Base-by-base conservation (phyloP, 1,140 invertebrate genomes). In the Chlorops oryzae region DNA sequence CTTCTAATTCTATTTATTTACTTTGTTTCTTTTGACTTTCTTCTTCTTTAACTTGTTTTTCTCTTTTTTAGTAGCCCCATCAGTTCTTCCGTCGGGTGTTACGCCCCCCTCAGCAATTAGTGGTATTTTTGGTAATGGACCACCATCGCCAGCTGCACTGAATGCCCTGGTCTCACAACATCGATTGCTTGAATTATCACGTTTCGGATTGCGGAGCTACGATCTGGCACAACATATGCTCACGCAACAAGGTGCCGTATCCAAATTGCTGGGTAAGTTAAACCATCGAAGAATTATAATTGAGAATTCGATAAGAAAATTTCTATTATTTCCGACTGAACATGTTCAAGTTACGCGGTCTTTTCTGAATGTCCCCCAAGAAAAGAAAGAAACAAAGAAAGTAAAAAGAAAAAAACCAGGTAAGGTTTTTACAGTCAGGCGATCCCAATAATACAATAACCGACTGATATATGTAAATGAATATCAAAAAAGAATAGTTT, bases 171-270 rank as follows among this genome's bases (percentile, higher is more conserved):
- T 85, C 42, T 82, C 81, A 0, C 82, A 85, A 61, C 83, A 85
- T 67, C 76, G 88, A 43, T 81, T 92, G 6, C 73, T 92, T 47
- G 88, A 92, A 64, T 74, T 93, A 22, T 89, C 88, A 28, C 80
- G 89, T 38, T 86, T 89, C 55, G 88, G 88, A 3, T 77, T 90
- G 18, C 72, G 90, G 50, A 89, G 91, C 51, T 93, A 92, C 70
- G 91, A 94, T 72, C 81, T 94, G 59, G 88, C 88, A 3, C 82
- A 91, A 47, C 89, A 92, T 64, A 84, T 93, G 70, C 79, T 91
- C 15, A 86, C 88, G 6, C 90, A 91, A 61, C 90, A 94, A 75
- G 90, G 90, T 52, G 90, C 90, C 64, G 90, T 94, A 55, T 90
- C 87, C 56, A 93, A 94, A 77, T 81, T 95, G 60, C 73, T 91